Base-by-base conservation (phyloP, 2,888 invertebrate genomes). In the Tetramorium bicarinatum region DNA sequence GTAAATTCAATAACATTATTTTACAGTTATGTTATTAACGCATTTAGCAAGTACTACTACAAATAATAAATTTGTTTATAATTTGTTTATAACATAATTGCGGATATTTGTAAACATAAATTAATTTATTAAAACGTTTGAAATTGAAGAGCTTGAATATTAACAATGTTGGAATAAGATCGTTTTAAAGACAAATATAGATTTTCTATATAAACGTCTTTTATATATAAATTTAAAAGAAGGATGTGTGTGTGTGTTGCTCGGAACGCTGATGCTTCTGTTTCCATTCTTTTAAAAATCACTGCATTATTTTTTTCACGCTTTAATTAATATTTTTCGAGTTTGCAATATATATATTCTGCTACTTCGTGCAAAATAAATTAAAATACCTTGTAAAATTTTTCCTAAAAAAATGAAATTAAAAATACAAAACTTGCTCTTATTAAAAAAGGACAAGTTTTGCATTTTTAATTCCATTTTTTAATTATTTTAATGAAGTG, bases 11-110 rank as follows among this genome's bases (percentile, higher is more conserved):
- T 44, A 34, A 75, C 18, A 44, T 52, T 59, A 74, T 59, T 74
- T 74, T 59, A 74, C 13, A 74, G n/a, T 74, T 61, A 13, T 74
- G n/a, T 29, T 75, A 34, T 61, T 47, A 34, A 75, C 29, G n/a
- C 15, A 61, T 75, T 75, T 61, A 61, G 34, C 21, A n/a, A n/a
- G n/a, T n/a, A 47, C 29, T 18, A 47, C 47, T 61, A 47, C 34
- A 29, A 75, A 75, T 61, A 75, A 59, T 44, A 18, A 59, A 75
- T 61, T 75, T 44, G 15, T 75, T n/a, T n/a, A n/a, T n/a, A n/a
- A n/a, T n/a, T n/a, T n/a, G n/a, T n/a, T 61, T 34, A 21, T 21
- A 75, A 61, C 15, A 34, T 15, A 47, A 59, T 25, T 44, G 29
- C 13, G 34, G 9, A 61, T 29, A 25, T 41, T 54, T 59, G 41